A percentile compares a stretch with the other conserved stretches of the same genome.
These are phyloP conservation scores for Pseudopipra pipra DNA, from an alignment of 2,113 vertebrate genomes.

Conservation along the genomic window DNA sequence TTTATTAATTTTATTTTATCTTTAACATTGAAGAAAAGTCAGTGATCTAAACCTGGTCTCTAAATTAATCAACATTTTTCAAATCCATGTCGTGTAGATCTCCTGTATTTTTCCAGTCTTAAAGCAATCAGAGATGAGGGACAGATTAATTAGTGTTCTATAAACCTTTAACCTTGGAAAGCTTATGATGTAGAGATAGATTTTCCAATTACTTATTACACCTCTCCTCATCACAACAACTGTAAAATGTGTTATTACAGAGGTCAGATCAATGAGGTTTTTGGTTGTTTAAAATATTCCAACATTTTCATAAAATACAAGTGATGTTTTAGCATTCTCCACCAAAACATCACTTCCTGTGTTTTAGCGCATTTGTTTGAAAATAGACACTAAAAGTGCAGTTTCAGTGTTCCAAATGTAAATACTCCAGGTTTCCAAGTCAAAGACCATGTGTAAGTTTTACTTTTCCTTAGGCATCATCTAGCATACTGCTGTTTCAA, in stretches of 20 bases:
- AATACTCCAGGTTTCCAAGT: neutral
- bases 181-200: neutral
- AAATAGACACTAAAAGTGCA: neutral
- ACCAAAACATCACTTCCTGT: neutral
- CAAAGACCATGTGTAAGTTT: neutral
- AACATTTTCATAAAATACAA: neutral
- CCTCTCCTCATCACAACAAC: neutral
- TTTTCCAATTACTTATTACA: neutral
- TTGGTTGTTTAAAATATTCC: neutral
- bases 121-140: neutral
- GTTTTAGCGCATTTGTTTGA: neutral
- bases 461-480: neutral
- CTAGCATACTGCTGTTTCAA: neutral
- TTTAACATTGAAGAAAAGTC: neutral
- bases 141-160: neutral
- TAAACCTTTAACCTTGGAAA: neutral
- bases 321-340: neutral
- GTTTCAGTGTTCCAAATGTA: neutral
- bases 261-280: neutral
- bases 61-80: neutral
- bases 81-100: neutral
- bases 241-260: neutral
- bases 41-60: neutral
- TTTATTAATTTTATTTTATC: neutral
- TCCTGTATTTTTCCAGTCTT: neutral